phyloP scores from a whole-genome alignment of 2,113 vertebrate genomes.

The Pampusana beccarii region DNA sequence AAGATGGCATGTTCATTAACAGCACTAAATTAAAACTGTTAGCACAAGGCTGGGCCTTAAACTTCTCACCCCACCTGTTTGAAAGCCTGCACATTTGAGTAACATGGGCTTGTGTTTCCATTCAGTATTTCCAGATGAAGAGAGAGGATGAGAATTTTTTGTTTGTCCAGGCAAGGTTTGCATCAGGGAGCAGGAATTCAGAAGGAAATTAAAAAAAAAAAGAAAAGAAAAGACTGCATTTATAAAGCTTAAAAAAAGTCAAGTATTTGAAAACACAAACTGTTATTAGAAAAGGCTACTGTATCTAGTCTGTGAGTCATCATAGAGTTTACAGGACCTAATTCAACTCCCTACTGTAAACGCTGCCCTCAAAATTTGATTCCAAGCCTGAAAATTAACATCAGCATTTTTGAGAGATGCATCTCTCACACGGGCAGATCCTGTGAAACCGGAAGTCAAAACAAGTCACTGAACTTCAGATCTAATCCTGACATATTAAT shows the following conservation, averaged over 20 bases:
- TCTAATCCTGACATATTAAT: background rate
- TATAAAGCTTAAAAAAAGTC: background rate
- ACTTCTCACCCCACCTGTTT: background rate
- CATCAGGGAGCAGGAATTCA: background rate
- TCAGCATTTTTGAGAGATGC: conserved; percentile 1
- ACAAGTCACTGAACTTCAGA: background rate
- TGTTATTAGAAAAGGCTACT: background rate
- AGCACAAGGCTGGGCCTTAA: background rate
- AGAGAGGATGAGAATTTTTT: background rate
- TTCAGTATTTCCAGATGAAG: background rate
- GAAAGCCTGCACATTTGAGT: background rate
- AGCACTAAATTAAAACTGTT: background rate
- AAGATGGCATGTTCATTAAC: background rate
- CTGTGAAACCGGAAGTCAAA: background rate
- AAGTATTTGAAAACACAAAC: background rate
- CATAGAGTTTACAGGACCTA: background rate
- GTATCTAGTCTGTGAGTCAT: background rate
- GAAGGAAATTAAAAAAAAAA: background rate
- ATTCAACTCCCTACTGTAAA: background rate
- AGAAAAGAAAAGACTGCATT: background rate
- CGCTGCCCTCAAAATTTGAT: conserved; percentile 1
- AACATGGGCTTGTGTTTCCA: background rate
- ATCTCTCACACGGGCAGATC: background rate
- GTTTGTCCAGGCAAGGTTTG: background rate
- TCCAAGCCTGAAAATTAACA: background rate